Evolutionary conservation across 2,797 vertebrate species (phyloP).

Genomic region (Tapirus indicus): DNA sequence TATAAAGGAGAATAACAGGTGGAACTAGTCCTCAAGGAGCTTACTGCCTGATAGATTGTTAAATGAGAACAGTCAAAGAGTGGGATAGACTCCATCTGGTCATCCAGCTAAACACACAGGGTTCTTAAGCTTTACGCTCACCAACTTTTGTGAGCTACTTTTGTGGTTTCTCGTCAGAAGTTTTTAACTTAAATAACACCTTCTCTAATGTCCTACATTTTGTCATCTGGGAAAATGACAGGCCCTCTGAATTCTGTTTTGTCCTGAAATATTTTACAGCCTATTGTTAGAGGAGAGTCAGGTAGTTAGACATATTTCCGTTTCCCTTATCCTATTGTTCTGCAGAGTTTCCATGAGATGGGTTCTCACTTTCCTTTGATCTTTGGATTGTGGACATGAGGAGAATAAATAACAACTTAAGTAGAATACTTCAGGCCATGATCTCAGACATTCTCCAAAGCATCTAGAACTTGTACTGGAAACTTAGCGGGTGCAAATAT

Average conservation of each 20-base stretch:
- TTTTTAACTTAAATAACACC: not conserved
- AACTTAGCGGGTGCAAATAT: not conserved
- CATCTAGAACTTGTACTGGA: not conserved
- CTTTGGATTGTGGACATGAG: not conserved
- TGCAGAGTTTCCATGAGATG: not conserved
- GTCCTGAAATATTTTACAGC: not conserved
- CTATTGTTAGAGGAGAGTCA: not conserved
- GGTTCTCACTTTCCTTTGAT: not conserved
- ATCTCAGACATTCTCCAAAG: not conserved
- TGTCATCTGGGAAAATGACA: not conserved
- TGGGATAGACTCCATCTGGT: not conserved
- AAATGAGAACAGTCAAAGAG: not conserved
- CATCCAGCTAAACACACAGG: not conserved
- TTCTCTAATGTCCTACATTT: not conserved
- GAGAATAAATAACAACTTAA: slow-evolving; percentile 1
- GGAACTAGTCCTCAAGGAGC: not conserved
- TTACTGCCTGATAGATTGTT: not conserved
- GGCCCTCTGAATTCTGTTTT: not conserved
- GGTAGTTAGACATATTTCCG: not conserved
- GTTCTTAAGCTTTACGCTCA: not conserved
- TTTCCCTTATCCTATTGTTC: not conserved
- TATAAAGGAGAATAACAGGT: not conserved
- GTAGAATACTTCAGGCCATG: not conserved
- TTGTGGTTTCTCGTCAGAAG: not conserved
- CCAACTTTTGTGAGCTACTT: not conserved